Evolutionary conservation across 1,140 invertebrate genomes (phyloP).

Genomic region (Drosophila nikananu): DNA sequence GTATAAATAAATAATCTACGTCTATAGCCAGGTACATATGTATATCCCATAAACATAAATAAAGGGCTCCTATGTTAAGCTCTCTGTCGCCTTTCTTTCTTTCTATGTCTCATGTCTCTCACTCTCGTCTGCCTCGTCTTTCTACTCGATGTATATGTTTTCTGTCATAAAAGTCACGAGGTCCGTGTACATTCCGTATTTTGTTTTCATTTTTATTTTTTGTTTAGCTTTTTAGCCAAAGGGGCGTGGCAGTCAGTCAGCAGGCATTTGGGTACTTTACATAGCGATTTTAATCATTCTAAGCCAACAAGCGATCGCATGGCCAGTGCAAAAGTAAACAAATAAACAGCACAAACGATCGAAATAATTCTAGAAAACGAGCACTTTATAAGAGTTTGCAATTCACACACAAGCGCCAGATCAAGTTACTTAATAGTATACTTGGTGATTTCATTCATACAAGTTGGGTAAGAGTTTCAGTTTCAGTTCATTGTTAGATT

Average conservation of each 20-base stretch:
- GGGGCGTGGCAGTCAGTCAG: conserved; percentile 17
- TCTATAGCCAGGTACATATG: conserved; percentile 17
- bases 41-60: conserved; percentile 60
- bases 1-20: conserved; percentile 32
- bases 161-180: conserved; percentile 71
- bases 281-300: conserved; percentile 17
- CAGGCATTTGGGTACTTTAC: conserved; percentile 18
- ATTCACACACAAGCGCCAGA: background rate
- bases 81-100: conserved; percentile 14
- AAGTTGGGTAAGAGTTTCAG: background rate
- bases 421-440: background rate
- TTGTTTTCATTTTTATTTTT: conserved; percentile 6
- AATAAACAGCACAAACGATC: background rate
- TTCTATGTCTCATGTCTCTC: conserved; percentile 1
- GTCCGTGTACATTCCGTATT: conserved; percentile 33
- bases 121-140: conserved; percentile 8
- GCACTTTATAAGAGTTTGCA: background rate
- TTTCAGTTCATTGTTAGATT: background rate
- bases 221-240: conserved; percentile 7
- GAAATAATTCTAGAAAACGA: background rate
- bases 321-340: conserved; percentile 23
- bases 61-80: conserved; percentile 51
- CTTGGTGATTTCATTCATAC: background rate
- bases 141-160: conserved; percentile 43
- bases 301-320: conserved; percentile 16